Evolutionary conservation across 2,113 vertebrate genomes (phyloP).

Genomic region (Notothenia rossii): DNA sequence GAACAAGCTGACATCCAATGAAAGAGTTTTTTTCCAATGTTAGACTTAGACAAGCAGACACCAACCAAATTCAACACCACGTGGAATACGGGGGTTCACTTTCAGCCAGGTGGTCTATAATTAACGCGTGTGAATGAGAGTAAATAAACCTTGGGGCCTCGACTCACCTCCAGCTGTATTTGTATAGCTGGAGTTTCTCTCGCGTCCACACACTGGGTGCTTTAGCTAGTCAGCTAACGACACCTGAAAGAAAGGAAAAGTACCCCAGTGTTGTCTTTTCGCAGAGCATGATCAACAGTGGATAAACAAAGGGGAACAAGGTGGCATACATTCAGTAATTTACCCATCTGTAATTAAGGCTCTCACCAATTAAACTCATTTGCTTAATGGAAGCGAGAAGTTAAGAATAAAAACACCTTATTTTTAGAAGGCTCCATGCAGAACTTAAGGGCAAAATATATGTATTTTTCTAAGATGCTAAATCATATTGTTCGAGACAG

Average conservation of each 20-base stretch:
- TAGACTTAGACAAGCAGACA: conserved; percentile 36
- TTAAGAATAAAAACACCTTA: conserved; percentile 3
- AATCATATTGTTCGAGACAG: conserved; percentile 12
- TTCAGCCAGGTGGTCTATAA: conserved; percentile 78
- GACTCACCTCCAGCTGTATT: conserved; percentile 81
- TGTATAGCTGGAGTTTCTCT: conserved; percentile 76
- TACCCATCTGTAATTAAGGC: conserved; percentile 39
- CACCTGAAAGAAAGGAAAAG: conserved; percentile 62
- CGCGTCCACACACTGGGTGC: conserved; percentile 47
- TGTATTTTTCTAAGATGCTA: conserved; percentile 15
- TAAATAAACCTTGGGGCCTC: conserved; percentile 79
- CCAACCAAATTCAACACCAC: conserved; percentile 45
- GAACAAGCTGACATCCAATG: conserved; percentile 22
- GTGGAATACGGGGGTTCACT: conserved; percentile 59
- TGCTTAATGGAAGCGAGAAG: conserved; percentile 35
- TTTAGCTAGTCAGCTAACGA: conserved; percentile 38
- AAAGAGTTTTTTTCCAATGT: conserved; percentile 23
- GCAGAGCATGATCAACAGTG: conserved; percentile 15
- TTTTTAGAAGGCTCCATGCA: conserved; percentile 21
- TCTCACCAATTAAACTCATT: conserved; percentile 49
- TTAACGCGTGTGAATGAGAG: conserved; percentile 79
- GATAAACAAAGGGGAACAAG: conserved; percentile 29
- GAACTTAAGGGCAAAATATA: conserved; percentile 3
- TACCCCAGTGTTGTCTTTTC: conserved; percentile 24
- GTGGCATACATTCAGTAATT: conserved; percentile 27